Base-by-base conservation (phyloP, 2,797 vertebrate species). In the Hyperoplus lanceolatus region DNA sequence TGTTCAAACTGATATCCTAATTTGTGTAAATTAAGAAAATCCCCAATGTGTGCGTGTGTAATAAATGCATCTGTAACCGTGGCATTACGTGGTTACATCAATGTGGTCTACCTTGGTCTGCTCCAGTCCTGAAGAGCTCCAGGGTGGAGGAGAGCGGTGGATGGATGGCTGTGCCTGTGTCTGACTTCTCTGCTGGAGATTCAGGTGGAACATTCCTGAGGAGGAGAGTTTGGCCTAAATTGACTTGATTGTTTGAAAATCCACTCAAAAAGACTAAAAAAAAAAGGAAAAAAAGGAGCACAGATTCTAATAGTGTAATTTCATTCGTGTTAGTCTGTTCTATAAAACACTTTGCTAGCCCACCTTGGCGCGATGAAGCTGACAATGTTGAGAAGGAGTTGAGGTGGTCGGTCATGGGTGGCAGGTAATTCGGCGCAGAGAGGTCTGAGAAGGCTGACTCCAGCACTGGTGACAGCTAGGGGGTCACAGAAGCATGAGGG, bases 161-260 rank as follows among this genome's bases (percentile, higher is more conserved):
- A 71, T 64, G 3, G 39, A 54, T 3, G 51, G 12, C 69, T 80
- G 79, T 3, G 70, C 1, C 56, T 87, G 81, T 9, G 53, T 77
- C 67, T 74, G 77, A 21, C 81, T 84, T 83, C 84, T 92, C 70
- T 90, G 89, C 81, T 94, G 90, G 75, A 81, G 71, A 70, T 77
- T 77, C 68, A 67, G 45, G 0, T 81, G 80, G 49, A 95, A 91
- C 51, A 82, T 72, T 59, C 45, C 78, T 89, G 89, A 71, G 56
- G 86, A 51, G n/a, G 15, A 12, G n/a, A 8, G 50, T 55, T 75
- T 36, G 48, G 18, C 70, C 16, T 60, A 8, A 45, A 70, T 3
- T 60, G 14, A 53, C 13, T 29, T 5, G 2, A 58, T 16, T 54
- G 8, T n/a, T 18, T 38, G 29, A 38, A 65, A 46, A 36, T 12